A percentile compares a stretch with the other conserved stretches of the same genome.
Conservation (phyloP, 1,140 invertebrate genomes). For the Drosophila bocki region DNA sequence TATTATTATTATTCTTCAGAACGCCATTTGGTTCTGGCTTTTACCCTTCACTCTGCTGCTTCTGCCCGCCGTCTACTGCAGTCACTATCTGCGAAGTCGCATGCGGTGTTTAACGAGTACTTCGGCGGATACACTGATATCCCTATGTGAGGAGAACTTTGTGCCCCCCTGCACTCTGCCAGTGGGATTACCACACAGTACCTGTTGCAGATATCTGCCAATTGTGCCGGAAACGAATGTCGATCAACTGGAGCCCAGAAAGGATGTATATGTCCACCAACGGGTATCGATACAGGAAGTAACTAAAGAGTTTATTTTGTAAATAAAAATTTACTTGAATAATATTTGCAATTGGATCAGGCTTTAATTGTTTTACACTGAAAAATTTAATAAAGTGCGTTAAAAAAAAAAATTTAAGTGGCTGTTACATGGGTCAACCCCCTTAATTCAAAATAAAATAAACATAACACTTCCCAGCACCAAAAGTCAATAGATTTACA, state of each 20-base stretch:
- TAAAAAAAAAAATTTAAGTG: too few species aligned
- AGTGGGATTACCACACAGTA: not conserved
- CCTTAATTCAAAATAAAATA: not conserved
- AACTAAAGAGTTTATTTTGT: not conserved
- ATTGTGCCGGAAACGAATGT: slow-evolving; percentile 6
- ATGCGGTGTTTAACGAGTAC: not conserved
- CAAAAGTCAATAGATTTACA: not conserved
- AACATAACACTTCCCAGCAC: not conserved
- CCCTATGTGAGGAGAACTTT: slow-evolving; percentile 4
- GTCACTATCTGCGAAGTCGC: slow-evolving; percentile 11
- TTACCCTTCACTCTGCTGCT: slow-evolving; percentile 18
- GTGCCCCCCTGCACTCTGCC: slow-evolving; percentile 9
- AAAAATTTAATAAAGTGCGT: too few species aligned
- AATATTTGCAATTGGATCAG: too few species aligned
- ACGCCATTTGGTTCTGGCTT: slow-evolving; percentile 38
- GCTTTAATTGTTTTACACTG: too few species aligned
- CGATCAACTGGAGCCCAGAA: not conserved
- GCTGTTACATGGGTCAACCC: too few species aligned
- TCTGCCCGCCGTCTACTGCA: slow-evolving; percentile 30
- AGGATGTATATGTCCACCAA: too few species aligned
- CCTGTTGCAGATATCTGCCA: slow-evolving; percentile 23
- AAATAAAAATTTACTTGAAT: not conserved
- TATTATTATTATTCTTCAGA: slow-evolving; percentile 1
- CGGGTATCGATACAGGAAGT: slow-evolving; percentile 1
- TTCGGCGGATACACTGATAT: not conserved